phyloP scores from a whole-genome alignment of 2,888 invertebrate species.

The Heterodera filipjevi region DNA sequence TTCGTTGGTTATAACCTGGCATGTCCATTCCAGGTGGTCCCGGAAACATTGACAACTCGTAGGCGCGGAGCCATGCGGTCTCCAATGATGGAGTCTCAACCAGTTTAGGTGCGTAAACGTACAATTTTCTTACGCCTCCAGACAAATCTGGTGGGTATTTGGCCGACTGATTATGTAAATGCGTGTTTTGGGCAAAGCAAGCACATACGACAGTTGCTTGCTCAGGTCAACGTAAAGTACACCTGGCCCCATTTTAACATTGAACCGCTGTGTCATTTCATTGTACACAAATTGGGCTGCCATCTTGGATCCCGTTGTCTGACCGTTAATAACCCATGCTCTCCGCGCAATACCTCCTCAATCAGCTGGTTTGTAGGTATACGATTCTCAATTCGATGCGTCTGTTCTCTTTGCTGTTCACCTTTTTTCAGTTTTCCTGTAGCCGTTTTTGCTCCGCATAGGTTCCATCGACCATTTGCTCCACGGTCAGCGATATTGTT shows the following conservation, averaged over 20 bases:
- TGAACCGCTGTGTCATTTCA: not conserved
- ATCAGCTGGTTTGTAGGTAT: not conserved
- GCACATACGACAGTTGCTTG: not conserved
- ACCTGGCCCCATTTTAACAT: not conserved
- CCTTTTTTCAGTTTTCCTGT: not conserved
- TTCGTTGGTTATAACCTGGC: not conserved
- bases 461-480: too few species aligned
- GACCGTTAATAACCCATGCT: not conserved
- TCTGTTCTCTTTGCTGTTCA: not conserved
- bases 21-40: conserved; percentile 13
- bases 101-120: conserved; percentile 34
- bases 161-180: not conserved
- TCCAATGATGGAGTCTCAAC: conserved; percentile 30
- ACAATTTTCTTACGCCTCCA: conserved; percentile 17
- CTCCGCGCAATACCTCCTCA: not conserved
- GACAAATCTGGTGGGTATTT: conserved; percentile 27
- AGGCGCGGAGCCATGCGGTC: conserved; percentile 34
- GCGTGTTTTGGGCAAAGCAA: not conserved
- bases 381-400: too few species aligned
- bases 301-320: not conserved
- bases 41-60: conserved; percentile 30
- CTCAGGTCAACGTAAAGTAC: not conserved
- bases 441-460: not conserved
- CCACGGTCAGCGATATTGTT: too few species aligned
- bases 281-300: not conserved